phyloP scores from a whole-genome alignment of 2,888 invertebrate genomes.

The Teleogryllus oceanicus region DNA sequence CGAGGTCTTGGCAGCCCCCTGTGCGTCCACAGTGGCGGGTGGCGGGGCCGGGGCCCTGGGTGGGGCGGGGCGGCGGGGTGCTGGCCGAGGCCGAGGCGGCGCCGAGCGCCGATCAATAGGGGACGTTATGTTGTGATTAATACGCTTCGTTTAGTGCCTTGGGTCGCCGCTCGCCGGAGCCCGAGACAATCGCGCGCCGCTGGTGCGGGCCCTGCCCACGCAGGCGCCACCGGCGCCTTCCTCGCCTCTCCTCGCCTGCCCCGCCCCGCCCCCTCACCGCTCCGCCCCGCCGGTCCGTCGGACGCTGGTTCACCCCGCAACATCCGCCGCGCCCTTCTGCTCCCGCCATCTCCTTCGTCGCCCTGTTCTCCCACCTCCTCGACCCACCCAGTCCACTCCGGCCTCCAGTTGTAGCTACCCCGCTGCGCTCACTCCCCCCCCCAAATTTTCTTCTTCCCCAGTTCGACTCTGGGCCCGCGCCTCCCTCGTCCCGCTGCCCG shows the following conservation, averaged over 20 bases:
- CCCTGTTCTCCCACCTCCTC: too few species aligned
- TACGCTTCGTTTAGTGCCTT: neutral
- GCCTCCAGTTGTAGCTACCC: too few species aligned
- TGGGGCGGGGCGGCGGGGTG: neutral
- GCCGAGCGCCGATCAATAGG: neutral
- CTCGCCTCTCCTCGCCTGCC: neutral
- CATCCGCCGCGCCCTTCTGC: too few species aligned
- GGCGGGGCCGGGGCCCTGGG: neutral
- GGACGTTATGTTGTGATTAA: slow-evolving; percentile 18
- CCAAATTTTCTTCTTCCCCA: too few species aligned
- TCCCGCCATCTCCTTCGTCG: too few species aligned
- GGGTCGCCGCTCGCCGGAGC: neutral
- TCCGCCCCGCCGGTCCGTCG: neutral
- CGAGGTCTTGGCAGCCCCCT: neutral
- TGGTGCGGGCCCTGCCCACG: neutral
- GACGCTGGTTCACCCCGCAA: neutral
- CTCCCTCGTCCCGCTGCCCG: too few species aligned
- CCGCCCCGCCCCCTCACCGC: neutral
- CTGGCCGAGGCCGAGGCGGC: neutral
- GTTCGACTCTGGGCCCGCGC: too few species aligned
- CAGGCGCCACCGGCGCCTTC: neutral
- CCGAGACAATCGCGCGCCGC: neutral
- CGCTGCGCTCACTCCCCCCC: too few species aligned
- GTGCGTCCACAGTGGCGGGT: neutral
- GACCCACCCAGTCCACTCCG: too few species aligned